Evolutionary conservation across 2,113 vertebrate genomes (phyloP).

Genomic region (Chaetorhynchus papuensis): DNA sequence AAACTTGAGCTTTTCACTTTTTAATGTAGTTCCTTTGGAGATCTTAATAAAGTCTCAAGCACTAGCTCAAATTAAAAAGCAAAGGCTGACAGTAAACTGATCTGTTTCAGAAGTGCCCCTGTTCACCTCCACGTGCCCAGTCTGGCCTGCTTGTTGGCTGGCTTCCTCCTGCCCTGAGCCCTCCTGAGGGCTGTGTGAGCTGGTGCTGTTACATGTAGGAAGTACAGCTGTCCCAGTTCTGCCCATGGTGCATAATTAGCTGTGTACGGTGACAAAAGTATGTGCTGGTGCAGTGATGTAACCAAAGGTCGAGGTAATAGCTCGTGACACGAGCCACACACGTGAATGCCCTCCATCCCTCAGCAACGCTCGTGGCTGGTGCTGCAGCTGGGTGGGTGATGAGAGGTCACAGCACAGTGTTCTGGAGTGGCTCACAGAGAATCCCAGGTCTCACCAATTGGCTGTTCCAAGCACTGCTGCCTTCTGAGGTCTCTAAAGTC

Average conservation of each 20-base stretch:
- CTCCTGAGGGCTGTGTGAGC: neutral
- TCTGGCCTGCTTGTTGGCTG: neutral
- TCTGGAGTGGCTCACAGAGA: neutral
- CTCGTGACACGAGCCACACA: fast-evolving
- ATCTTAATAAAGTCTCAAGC: neutral
- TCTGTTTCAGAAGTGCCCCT: neutral
- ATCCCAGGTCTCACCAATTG: neutral
- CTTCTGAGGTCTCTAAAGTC: neutral
- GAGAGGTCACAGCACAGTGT: neutral
- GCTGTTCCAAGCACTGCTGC: neutral
- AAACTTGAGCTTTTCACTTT: neutral
- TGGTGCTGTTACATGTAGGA: neutral
- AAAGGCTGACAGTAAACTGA: neutral
- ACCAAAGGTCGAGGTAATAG: fast-evolving
- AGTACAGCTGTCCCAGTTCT: neutral
- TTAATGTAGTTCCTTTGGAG: neutral
- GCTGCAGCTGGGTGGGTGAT: neutral
- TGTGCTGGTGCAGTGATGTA: neutral
- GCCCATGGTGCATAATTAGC: neutral
- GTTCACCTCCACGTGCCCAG: fast-evolving
- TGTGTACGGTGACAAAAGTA: neutral
- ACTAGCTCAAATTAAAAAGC: neutral
- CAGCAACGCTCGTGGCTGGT: fast-evolving
- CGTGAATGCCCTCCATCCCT: fast-evolving
- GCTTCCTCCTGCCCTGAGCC: neutral